Base-by-base conservation (phyloP, 2,797 vertebrate genomes). In the Xiphorhynchus erythropygius region DNA sequence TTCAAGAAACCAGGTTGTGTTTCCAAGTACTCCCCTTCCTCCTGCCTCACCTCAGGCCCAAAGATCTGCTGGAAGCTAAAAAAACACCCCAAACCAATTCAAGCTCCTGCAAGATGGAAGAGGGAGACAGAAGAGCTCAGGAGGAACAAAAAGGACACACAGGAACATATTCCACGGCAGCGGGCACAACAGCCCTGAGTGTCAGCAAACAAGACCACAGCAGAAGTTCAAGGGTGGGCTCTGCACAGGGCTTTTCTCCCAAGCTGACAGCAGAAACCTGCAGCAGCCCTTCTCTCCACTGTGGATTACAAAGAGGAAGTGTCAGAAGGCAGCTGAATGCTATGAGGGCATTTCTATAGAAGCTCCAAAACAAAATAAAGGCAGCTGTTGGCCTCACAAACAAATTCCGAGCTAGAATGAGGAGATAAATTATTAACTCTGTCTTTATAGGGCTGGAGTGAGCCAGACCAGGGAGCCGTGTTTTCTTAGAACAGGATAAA, bases 401-500 rank as follows among this genome's bases (percentile, higher is more conserved):
- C 35, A n/a, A 85, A 75, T 50, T 52, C 79, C 21, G n/a, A 81
- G 35, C 52, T 33, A 32, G 49, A 44, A 78, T 5, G 19, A 79
- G 27, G 18, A 71, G 42, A 65, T 55, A 17, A 77, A 55, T 39
- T n/a, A 69, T 50, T 35, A 75, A 39, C 17, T 47, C 7, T 13
- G 23, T 24, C 49, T n/a, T 65, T 25, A 11, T 60, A 63, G 53
- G 60, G 57, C 44, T 70, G 41, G 28, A 71, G 25, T 1, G 12
- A 90, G 39, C 50, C 57, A 46, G 55, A 56, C 42, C 68, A 73
- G 42, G 2, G 2, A 74, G 74, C 6, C 0, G 0, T 0, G 1
- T 35, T 74, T 60, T 7, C 75, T 46, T 16, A 49, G 53, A 33
- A 52, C 2, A 4, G 42, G 46, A 13, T 22, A 81, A 81, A 71